These are phyloP conservation scores for Progne subis DNA, from an alignment of 2,113 vertebrate species.

Conservation along the genomic window DNA sequence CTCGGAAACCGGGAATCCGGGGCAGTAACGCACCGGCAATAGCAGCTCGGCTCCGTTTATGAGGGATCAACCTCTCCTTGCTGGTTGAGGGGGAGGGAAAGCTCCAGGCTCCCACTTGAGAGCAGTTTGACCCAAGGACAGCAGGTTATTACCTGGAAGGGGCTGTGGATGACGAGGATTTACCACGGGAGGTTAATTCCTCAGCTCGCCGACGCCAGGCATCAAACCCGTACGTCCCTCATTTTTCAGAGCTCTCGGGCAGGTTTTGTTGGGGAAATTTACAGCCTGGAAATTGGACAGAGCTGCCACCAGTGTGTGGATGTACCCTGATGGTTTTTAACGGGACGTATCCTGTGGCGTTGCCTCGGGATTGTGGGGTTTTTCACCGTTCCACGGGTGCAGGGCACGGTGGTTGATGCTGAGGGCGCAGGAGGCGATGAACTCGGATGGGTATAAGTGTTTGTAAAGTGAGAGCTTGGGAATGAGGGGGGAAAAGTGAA, in stretches of 20 bases:
- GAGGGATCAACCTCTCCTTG: neutral
- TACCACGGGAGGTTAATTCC: constrained; percentile 36
- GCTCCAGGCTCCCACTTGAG: neutral
- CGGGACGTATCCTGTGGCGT: fast-evolving
- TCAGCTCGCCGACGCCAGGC: neutral
- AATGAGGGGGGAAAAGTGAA: neutral
- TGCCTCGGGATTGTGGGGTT: neutral
- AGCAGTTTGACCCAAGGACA: constrained; percentile 39
- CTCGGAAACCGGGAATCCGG: neutral
- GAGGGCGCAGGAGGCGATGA: fast-evolving
- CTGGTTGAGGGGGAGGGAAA: constrained; percentile 41
- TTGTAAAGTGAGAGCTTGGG: neutral
- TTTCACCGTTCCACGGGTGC: fast-evolving
- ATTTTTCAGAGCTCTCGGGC: neutral
- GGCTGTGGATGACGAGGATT: neutral
- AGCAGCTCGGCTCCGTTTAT: neutral
- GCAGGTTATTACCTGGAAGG: constrained; percentile 37
- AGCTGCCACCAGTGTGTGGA: neutral
- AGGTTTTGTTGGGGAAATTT: constrained; percentile 4
- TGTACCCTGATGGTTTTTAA: neutral
- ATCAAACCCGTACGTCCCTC: neutral
- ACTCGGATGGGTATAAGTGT: neutral
- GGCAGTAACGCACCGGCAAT: neutral
- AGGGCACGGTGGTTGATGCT: fast-evolving
- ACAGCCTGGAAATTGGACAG: neutral